Conservation (phyloP, 2,888 invertebrate genomes). For the Trichogramma evanescens region DNA sequence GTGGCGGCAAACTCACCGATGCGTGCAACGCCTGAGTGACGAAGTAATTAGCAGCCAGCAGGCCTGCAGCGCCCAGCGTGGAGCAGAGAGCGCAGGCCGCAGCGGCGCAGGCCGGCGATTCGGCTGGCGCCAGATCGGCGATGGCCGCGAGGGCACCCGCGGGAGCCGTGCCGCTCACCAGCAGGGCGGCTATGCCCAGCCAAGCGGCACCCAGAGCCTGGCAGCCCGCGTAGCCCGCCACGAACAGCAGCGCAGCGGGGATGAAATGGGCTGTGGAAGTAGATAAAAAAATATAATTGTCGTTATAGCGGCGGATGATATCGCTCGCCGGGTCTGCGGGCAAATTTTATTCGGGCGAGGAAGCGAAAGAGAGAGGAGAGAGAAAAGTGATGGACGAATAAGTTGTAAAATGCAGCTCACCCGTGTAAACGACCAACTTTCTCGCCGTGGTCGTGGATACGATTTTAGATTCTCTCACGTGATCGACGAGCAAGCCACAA, state of each 20-base stretch:
- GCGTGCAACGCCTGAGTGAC: constrained; percentile 55
- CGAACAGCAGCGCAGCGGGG: constrained; percentile 54
- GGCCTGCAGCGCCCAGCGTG: constrained; percentile 54
- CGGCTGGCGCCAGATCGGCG: constrained; percentile 54
- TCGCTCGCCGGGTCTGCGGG: too few relatives aligned
- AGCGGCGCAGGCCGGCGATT: constrained; percentile 45
- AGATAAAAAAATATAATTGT: constrained; percentile 2
- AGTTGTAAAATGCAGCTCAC: constrained; percentile 34
- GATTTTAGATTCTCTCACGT: constrained; percentile 50
- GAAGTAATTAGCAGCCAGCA: constrained; percentile 54
- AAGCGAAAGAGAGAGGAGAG: background rate
- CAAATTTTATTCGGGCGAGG: background rate
- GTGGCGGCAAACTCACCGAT: constrained; percentile 45
- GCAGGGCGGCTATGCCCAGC: constrained; percentile 53
- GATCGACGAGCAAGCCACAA: constrained; percentile 54
- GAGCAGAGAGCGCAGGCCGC: constrained; percentile 49
- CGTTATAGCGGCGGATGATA: background rate
- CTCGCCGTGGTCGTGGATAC: constrained; percentile 54
- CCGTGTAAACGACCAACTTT: constrained; percentile 54
- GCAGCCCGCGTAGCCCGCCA: constrained; percentile 57
- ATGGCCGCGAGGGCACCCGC: constrained; percentile 56
- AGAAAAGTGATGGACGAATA: background rate
- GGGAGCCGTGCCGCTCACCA: constrained; percentile 54
- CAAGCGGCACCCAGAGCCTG: constrained; percentile 54
- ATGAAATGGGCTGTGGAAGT: constrained; percentile 50